Evolutionary conservation across 2,888 invertebrate species (phyloP).

Genomic region (Nomada fucata): DNA sequence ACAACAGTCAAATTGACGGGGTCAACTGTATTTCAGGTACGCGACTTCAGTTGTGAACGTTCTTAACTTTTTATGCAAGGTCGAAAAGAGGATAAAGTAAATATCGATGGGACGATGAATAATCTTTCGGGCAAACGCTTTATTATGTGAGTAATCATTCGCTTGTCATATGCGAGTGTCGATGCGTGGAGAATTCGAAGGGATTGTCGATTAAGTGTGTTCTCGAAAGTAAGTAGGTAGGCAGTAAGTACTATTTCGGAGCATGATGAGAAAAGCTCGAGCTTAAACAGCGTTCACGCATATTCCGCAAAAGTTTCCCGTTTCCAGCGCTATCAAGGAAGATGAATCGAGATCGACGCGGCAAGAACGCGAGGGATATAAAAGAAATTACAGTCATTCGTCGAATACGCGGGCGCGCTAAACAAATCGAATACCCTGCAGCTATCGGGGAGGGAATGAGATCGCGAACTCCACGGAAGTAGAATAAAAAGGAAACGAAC

Average conservation of each 20-base stretch:
- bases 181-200: background rate
- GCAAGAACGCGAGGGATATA: too few relatives aligned
- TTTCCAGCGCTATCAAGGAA: too few relatives aligned
- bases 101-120: slow-evolving; percentile 22
- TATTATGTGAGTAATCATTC: slow-evolving; percentile 22
- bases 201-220: too few relatives aligned
- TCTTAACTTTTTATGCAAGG: slow-evolving; percentile 11
- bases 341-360: too few relatives aligned
- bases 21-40: slow-evolving; percentile 3
- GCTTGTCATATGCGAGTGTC: slow-evolving; percentile 1
- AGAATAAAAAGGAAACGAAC: background rate
- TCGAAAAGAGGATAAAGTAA: slow-evolving; percentile 1
- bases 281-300: too few relatives aligned
- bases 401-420: too few relatives aligned
- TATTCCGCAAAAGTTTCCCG: too few relatives aligned
- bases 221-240: too few relatives aligned
- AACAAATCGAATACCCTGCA: background rate
- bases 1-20: too few relatives aligned
- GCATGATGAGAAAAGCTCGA: too few relatives aligned
- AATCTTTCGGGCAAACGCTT: slow-evolving; percentile 27
- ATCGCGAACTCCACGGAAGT: background rate
- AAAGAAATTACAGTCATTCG: too few relatives aligned
- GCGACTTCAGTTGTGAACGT: slow-evolving; percentile 14
- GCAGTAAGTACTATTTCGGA: too few relatives aligned
- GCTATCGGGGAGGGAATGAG: background rate